Evolutionary conservation across 1,140 invertebrate genomes (phyloP), one percentile per base, ranked within the genome.

Genomic region (Drosophila biarmipes): DNA sequence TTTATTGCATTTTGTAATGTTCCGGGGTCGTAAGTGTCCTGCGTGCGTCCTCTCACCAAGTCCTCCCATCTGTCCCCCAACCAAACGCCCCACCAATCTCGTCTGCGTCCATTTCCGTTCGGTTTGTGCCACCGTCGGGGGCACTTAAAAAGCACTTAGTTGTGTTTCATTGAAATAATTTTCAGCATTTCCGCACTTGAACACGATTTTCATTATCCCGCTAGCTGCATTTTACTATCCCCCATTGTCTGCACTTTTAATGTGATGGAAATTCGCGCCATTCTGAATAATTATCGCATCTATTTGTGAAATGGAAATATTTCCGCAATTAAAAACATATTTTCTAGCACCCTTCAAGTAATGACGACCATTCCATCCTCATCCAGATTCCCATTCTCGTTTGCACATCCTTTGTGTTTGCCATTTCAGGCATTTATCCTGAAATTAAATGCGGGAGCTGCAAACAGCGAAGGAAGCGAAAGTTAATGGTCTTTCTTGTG

Each of bases 311-410:
- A 77, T 77, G 73, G 51, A 77, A 77, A 77, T 77, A 87, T 89
- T 89, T 87, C 78, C 78, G 82, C 79, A 82, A 87, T 87, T 87
- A 82, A 87, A 82, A 82, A 69, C 74, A 72, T 72, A 78, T 87
- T 86, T 74, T 87, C 82, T 78, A 82, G 82, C 31, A 58, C 78
- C 45, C 82, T 86, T 67, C 14, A 87, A 64, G 77, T 61, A 87
- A 75, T 81, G 71, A 61, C 54, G 58, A 56, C 62, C 61, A 43
- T 64, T 73, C 48, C 69, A 31, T 15, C 34, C 35, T 27, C 38
- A 37, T 43, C 35, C 27, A 27, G 21, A 57, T 58, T 49, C 51
- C 12, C 37, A 53, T 48, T 46, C 56, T 37, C 38, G n/a, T 38
- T 35, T 17, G 45, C 54, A 48, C 52, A 63, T 71, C 61, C 56